Conservation (phyloP, 2,888 invertebrate genomes). For the Stomorhina lunata region DNA sequence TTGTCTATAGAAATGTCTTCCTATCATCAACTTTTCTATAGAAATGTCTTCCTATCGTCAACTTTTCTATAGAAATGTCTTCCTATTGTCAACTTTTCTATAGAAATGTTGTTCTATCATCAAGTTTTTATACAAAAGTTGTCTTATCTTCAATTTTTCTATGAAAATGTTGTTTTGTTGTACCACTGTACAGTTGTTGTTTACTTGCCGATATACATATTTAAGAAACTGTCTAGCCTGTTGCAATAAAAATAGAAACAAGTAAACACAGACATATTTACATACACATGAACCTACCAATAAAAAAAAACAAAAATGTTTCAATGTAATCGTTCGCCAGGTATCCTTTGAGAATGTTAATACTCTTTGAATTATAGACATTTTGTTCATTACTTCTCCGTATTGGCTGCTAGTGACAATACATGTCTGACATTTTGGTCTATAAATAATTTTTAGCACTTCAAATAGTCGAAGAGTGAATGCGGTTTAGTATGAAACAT, state of each 20-base stretch:
- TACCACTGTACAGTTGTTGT: slow-evolving; percentile 13
- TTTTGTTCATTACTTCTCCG: slow-evolving; percentile 1
- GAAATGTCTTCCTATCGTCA: too few species aligned
- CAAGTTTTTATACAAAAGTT: too few species aligned
- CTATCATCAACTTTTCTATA: too few species aligned
- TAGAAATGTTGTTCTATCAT: too few species aligned
- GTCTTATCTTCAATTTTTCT: too few species aligned
- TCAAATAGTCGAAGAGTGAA: neutral
- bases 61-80: too few species aligned
- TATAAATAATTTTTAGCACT: slow-evolving; percentile 26
- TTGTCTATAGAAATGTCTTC: too few species aligned
- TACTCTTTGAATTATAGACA: neutral
- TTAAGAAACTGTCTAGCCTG: slow-evolving; percentile 45
- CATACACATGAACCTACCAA: neutral
- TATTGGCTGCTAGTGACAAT: slow-evolving; percentile 19
- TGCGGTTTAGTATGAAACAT: neutral
- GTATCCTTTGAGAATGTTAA: neutral
- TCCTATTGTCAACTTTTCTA: too few species aligned
- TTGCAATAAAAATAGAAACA: slow-evolving; percentile 12
- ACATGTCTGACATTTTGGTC: slow-evolving; percentile 1
- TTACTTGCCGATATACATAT: slow-evolving; percentile 20
- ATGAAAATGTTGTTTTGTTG: too few species aligned
- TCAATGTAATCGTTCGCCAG: too few species aligned
- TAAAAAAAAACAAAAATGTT: neutral
- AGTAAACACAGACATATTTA: neutral